Conservation (phyloP, 2,797 vertebrate genomes). For the Kryptopterus vitreolus region DNA sequence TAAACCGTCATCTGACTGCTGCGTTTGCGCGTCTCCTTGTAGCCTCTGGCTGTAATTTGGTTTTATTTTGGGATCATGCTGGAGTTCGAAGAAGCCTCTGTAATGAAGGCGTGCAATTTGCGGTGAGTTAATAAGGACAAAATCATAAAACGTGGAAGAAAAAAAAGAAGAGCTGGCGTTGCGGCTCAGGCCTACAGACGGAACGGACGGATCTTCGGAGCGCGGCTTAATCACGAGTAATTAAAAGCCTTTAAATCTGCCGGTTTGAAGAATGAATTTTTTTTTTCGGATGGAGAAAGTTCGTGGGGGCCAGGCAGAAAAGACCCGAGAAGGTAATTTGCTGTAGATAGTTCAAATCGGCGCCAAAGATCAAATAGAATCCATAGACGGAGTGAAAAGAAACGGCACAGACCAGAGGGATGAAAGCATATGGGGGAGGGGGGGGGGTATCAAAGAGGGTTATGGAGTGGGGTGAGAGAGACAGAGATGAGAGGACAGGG, state of each 20-base stretch:
- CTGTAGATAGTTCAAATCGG: slow-evolving; percentile 64
- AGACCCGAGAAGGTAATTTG: slow-evolving; percentile 64
- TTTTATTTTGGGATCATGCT: slow-evolving; percentile 48
- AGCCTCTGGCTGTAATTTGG: slow-evolving; percentile 8
- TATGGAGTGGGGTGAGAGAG: slow-evolving; percentile 12
- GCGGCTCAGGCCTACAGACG: slow-evolving; percentile 5
- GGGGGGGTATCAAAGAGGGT: slow-evolving; percentile 51
- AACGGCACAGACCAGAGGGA: slow-evolving; percentile 41
- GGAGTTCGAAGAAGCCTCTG: slow-evolving; percentile 54
- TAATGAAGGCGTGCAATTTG: slow-evolving; percentile 60
- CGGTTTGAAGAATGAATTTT: too few species aligned
- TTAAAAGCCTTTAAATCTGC: slow-evolving; percentile 39
- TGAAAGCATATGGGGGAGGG: too few species aligned
- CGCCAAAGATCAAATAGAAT: slow-evolving; percentile 64
- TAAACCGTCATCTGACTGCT: background rate
- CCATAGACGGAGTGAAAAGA: slow-evolving; percentile 54
- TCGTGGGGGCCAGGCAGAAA: slow-evolving; percentile 27
- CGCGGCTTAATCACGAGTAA: slow-evolving; percentile 43
- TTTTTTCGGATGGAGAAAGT: slow-evolving; percentile 21
- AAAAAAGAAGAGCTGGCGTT: slow-evolving; percentile 36
- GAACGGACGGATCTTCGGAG: slow-evolving; percentile 2
- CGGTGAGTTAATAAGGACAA: slow-evolving; percentile 59
- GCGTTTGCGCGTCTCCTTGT: background rate
- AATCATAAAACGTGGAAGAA: slow-evolving; percentile 62
- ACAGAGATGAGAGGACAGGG: slow-evolving; percentile 10